Evolutionary conservation across 2,113 vertebrate species (phyloP), one percentile per base, ranked within the genome.

Genomic region (Cyprinodon brontotheroides): DNA sequence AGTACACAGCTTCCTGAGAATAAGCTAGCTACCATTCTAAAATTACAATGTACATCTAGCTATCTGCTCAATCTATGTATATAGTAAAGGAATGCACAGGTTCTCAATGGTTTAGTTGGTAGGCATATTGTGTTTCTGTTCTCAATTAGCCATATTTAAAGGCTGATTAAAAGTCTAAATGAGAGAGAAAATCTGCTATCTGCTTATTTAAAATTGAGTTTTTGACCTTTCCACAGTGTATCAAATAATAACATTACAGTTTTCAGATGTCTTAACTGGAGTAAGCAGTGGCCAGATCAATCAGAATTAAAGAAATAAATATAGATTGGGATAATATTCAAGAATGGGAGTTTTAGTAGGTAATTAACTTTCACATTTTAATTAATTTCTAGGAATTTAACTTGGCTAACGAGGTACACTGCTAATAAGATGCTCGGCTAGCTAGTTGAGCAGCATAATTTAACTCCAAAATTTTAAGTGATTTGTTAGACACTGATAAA

Each of bases 1-100:
- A 68, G 47, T 81, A 81, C 77, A 89, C 90, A 92, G 89, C 90
- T 90, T 92, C 90, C 92, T 93, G 92, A 93, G 91, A 92, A 87
- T 91, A 87, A 90, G 90, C 87, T 87, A 92, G 89, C 85, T 84
- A 87, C 67, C 72, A 41, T 74, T 85, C 83, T 75, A 77, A 74
- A 74, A 81, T 36, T 70, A 80, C 73, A 82, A 74, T 65, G 68
- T 63, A 86, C 77, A 82, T 89, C 87, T 91, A 90, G 88, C 87
- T 90, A 90, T 87, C 86, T 82, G 86, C 91, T 92, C 84, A 81
- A 83, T 75, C 29, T 39, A 79, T 60, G 68, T 75, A 40, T 61
- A 80, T 48, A 74, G n/a, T 60, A 53, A 75, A 77, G 72, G 77
- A 77, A 87, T 82, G 72, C 78, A 83, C 63, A 39, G 14, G 50